These are phyloP conservation scores for Burhinus oedicnemus DNA, from an alignment of 2,113 vertebrate genomes.

Conservation along the genomic window DNA sequence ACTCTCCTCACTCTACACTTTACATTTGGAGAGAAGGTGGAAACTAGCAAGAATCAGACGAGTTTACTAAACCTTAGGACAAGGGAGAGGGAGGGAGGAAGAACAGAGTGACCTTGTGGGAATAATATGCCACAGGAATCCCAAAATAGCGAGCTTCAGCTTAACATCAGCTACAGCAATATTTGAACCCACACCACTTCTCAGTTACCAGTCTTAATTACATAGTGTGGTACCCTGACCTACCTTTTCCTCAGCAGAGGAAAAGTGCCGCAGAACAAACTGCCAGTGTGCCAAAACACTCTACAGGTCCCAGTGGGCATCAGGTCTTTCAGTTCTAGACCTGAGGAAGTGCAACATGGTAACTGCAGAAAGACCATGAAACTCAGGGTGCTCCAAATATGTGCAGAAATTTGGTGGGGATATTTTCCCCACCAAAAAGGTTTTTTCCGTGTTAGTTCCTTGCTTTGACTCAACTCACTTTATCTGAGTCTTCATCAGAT, in stretches of 20 bases:
- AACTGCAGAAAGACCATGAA: not conserved
- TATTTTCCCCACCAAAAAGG: not conserved
- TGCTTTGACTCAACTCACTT: not conserved
- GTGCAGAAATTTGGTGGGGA: not conserved
- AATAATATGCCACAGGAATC: not conserved
- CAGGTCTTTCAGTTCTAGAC: not conserved
- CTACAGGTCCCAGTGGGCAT: not conserved
- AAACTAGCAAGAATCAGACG: not conserved
- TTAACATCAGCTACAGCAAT: not conserved
- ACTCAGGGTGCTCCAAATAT: not conserved
- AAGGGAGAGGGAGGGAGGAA: not conserved
- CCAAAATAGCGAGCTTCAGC: not conserved
- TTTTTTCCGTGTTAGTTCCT: not conserved
- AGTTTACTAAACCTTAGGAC: not conserved
- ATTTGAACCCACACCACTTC: not conserved
- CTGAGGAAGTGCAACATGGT: not conserved
- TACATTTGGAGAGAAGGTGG: slow-evolving; percentile 32
- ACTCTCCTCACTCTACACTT: not conserved
- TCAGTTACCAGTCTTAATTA: not conserved
- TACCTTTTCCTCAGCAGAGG: not conserved
- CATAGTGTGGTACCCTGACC: not conserved
- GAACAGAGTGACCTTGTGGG: not conserved
- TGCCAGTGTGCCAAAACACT: not conserved
- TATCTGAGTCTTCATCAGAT: not conserved
- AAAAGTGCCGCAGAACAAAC: not conserved